Evolutionary conservation across 2,113 vertebrate genomes (phyloP), one percentile per base, ranked within the genome.

Genomic region (Pionites leucogaster): DNA sequence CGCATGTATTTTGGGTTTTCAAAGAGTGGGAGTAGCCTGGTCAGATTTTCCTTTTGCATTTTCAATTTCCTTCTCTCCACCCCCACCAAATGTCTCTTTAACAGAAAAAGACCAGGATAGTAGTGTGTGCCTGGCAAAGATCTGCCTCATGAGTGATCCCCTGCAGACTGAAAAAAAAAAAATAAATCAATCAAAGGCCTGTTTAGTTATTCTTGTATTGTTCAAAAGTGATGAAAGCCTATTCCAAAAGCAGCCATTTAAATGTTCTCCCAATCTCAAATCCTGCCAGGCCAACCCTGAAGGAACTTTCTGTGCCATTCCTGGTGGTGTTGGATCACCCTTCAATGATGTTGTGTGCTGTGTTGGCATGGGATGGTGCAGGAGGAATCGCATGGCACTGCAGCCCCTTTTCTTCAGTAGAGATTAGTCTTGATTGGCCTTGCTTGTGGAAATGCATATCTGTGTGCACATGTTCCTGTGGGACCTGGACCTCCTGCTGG

Each of bases 11-110:
- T 77, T 47, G 71, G 7, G 41, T 86, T 83, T 92, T 74, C 41
- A 25, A 77, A 72, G 77, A 88, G 49, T 78, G 31, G 53, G 68
- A 91, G 71, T 68, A 76, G 68, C 74, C 60, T 77, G 59, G 68
- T 86, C 72, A 86, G 80, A 67, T 83, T 81, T 86, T 92, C 49
- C 53, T 41, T 92, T 74, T 46, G 49, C 49, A 57, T 86, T 91
- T 93, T 69, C 76, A 41, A 5, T 83, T 83, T 91, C 33, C 53
- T 77, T 83, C 53, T 76, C 47, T 93, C 82, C 52, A 49, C 41
- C 8, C 17, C 18, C 24, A 37, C 24, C 44, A 62, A 80, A 42
- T 69, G 27, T 35, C 31, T 79, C 52, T 49, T 22, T 60, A 47
- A 33, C 35, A 90, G 29, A 42, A 85, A 35, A 82, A 69, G 33